Base-by-base conservation (phyloP, 2,113 vertebrate species). In the Pyxicephalus adspersus region DNA sequence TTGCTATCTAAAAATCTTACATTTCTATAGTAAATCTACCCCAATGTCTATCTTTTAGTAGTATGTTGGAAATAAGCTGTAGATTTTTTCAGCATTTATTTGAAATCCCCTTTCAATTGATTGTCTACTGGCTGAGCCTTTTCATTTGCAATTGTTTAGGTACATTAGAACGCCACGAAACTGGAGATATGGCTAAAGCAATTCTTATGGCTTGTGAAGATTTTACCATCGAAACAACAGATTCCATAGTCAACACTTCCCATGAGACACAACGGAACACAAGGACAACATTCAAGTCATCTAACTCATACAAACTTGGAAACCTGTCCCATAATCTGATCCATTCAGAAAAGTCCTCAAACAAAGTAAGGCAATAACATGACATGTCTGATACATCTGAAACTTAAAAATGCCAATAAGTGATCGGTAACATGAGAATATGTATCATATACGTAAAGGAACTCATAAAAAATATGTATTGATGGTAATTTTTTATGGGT, bases 161-260 rank as follows among this genome's bases (percentile, higher is more conserved):
- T 55, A 89, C 89, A 0, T 84, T 94, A 76, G 93, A 94, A 83
- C 84, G 94, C 11, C 85, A 93, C 1, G 94, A 94, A 81, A 94
- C 87, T 0, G 93, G 91, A 80, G 92, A 92, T 55, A 88, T 86
- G 52, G 92, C 92, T 61, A 91, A 86, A 82, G 89, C 89, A 19
- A 93, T 94, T 85, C 89, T 93, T 29, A 31, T 73, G 78, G 86
- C 86, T n/a, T 84, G 87, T 80, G 90, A 91, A 26, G 89, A 90
- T 11, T 88, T 89, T 2, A 88, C 86, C 11, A 83, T 50, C 50
- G 63, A 87, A n/a, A 83, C 88, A 76, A 65, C 87, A 54, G 91
- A 86, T 51, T 26, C 82, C 64, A 26, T 29, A 0, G 22, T 86
- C 80, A 55, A 83, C 23, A 16, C 71, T 18, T 77, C 84, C 77